A percentile compares a stretch with the other conserved stretches of the same genome.
phyloP scores from a whole-genome alignment of 2,113 vertebrate genomes.

The Gallinago undulata region DNA sequence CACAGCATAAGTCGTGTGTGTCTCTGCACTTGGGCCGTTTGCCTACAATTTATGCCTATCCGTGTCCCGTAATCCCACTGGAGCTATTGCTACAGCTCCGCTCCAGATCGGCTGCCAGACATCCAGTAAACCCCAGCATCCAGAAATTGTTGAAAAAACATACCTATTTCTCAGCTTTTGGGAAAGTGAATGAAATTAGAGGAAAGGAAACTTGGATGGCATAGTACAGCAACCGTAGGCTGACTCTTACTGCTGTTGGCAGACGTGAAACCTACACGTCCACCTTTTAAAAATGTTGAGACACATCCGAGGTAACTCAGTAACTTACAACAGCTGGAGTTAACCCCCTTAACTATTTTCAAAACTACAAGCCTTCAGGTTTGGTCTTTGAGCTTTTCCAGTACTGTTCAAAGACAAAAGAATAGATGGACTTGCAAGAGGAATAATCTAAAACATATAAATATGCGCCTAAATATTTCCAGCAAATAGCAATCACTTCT shows the following conservation, averaged over 20 bases:
- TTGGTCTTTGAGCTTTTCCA: background rate
- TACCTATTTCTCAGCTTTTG: background rate
- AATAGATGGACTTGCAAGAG: background rate
- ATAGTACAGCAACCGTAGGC: background rate
- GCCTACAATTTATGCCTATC: background rate
- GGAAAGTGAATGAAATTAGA: background rate
- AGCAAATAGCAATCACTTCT: background rate
- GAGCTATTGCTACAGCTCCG: background rate
- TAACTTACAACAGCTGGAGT: background rate
- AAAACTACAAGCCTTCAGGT: background rate
- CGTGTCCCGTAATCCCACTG: background rate
- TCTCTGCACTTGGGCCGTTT: background rate
- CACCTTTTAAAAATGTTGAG: background rate
- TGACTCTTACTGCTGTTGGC: background rate
- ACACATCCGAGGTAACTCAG: background rate
- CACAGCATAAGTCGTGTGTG: accelerated
- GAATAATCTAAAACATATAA: background rate
- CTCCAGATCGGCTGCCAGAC: background rate
- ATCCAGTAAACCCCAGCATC: background rate
- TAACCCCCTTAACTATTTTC: background rate
- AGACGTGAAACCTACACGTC: background rate
- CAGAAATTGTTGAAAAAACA: background rate
- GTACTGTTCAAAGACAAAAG: background rate
- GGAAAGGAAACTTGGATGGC: background rate
- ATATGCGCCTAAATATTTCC: background rate